Evolutionary conservation across 1,140 invertebrate species (phyloP), one percentile per base, ranked within the genome.

Genomic region (Zaprionus gabonicus): DNA sequence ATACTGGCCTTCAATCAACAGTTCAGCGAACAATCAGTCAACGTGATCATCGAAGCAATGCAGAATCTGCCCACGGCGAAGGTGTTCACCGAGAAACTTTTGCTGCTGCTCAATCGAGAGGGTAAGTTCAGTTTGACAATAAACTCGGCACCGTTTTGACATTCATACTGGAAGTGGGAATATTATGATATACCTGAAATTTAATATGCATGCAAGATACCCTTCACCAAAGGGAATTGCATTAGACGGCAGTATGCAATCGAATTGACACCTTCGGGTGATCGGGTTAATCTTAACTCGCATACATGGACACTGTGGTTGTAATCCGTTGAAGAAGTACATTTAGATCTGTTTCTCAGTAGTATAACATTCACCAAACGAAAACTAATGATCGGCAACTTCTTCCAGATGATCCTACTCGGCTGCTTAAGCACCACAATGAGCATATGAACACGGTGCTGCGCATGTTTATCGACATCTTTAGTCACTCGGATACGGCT

Each of bases 1-100:
- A 94, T 98, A 53, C 93, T 98, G 20, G 96, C 97, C 0, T 98
- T 97, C 88, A 98, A 98, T 94, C 94, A 98, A 17, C 98, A 99
- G 92, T 98, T 98, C 85, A 92, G 93, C 2, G 94, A 94, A 59
- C 91, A 93, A 17, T 93, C 94, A 10, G 95, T 96, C 62, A 98
- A 98, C 93, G 93, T 97, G 6, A 94, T 98, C 6, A 93, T 98
- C 23, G 95, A 96, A 77, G 95, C 96, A 0, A 93, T 98, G 60
- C 95, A 95, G 72, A 94, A 96, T 38, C 93, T 95, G 73, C 94
- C 95, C 53, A 94, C 95, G 49, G 96, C 97, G 3, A 98, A 98
- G 93, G 95, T 95, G 10, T 97, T 99, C 76, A 98, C 97, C 13
- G 97, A 98, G 92, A 98, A 98, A 93, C 94, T 98, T 23, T 94